Percentiles rank a stretch among this genome's conserved stretches.
Conservation (phyloP, 2,888 invertebrate genomes). For the Acronicta aceris region DNA sequence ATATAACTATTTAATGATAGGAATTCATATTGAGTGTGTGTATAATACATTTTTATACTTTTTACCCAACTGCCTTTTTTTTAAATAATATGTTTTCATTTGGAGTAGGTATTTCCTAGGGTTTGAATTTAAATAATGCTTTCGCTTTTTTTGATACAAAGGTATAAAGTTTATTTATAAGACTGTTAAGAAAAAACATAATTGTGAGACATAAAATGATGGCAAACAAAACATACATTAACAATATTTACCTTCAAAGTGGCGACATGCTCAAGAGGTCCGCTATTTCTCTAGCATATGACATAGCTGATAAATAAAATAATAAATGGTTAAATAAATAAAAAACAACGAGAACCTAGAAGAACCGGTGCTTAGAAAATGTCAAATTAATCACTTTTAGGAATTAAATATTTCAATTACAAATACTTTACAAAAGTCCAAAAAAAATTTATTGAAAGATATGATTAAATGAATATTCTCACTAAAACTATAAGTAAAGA, state of each 20-base stretch:
- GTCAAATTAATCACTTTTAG: not conserved
- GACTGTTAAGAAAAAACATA: too few species aligned
- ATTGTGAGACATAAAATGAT: not conserved
- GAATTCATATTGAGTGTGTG: too few species aligned
- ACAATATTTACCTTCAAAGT: slow-evolving; percentile 67
- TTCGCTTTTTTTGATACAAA: too few species aligned
- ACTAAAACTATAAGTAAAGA: not conserved
- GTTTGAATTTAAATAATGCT: too few species aligned
- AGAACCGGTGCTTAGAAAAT: not conserved
- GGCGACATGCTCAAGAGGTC: slow-evolving; percentile 68
- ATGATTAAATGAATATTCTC: not conserved
- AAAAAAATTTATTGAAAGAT: too few species aligned
- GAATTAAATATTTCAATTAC: not conserved
- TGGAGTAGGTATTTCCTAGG: too few species aligned
- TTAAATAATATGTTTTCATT: too few species aligned
- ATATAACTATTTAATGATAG: too few species aligned
- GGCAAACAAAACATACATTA: slow-evolving; percentile 27
- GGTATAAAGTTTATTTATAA: too few species aligned
- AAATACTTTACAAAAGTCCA: too few species aligned
- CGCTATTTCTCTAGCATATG: slow-evolving; percentile 68
- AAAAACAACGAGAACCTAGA: slow-evolving; percentile 18
- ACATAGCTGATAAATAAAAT: slow-evolving; percentile 63
- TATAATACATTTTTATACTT: too few species aligned
- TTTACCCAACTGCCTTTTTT: too few species aligned
- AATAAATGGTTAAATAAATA: slow-evolving; percentile 42